A percentile compares a stretch with the other conserved stretches of the same genome.
Conservation (phyloP, 2,797 vertebrate species). For the Chromobotia macracanthus region DNA sequence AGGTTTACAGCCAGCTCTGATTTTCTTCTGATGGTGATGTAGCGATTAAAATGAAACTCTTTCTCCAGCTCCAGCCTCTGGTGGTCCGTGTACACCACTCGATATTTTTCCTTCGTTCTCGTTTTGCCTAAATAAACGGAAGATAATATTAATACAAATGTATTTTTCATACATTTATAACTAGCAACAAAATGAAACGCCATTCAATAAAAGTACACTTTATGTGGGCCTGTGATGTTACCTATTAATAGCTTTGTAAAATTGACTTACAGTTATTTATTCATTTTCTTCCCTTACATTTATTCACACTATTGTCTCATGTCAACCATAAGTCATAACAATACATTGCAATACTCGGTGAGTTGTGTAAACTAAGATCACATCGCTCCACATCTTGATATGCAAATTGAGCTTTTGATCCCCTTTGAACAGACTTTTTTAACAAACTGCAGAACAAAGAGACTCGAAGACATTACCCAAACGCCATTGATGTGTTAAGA, state of each 20-base stretch:
- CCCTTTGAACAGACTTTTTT: constrained; percentile 82
- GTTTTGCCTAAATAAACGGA: constrained; percentile 85
- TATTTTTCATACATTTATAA: neutral
- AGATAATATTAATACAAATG: neutral
- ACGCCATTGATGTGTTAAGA: constrained; percentile 83
- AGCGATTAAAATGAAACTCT: constrained; percentile 96
- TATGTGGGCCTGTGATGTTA: neutral
- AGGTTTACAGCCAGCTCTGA: constrained; percentile 91
- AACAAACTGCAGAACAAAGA: constrained; percentile 82
- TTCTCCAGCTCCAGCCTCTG: constrained; percentile 96
- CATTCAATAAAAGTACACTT: neutral
- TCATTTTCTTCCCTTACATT: neutral
- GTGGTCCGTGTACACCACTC: constrained; percentile 93
- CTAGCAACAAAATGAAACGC: too few relatives aligned
- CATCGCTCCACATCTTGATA: constrained; percentile 62
- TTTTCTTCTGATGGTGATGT: constrained; percentile 94
- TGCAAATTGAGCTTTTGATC: constrained; percentile 77
- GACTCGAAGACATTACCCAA: constrained; percentile 83
- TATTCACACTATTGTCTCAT: neutral
- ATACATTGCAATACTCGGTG: neutral
- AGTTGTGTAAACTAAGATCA: constrained; percentile 62
- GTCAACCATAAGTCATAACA: neutral
- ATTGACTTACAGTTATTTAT: neutral
- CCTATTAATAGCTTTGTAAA: neutral
- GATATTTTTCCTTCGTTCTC: constrained; percentile 96